A percentile compares a stretch with the other conserved stretches of the same genome.
Conservation (phyloP, 2,113 vertebrate genomes). For the Pelecanoides urinatrix region DNA sequence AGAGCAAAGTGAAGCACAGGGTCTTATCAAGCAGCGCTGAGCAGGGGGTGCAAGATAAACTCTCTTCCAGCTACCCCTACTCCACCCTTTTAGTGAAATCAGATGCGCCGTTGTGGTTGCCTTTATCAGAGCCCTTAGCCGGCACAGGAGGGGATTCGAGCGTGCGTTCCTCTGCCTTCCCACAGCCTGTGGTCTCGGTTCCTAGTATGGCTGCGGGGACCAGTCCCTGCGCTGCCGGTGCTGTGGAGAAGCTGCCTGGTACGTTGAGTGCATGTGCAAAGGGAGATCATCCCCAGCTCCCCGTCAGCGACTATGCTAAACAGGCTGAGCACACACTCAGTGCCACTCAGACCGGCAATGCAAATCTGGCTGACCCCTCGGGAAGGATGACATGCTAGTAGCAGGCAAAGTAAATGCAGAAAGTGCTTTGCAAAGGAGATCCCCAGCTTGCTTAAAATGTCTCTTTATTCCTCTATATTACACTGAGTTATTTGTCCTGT, state of each 20-base stretch:
- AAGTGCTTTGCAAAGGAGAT: neutral
- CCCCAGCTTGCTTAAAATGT: neutral
- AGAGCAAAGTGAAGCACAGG: neutral
- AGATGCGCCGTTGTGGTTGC: neutral
- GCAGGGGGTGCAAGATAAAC: neutral
- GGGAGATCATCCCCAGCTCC: neutral
- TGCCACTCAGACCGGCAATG: accelerated
- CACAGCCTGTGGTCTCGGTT: accelerated
- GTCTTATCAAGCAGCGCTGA: neutral
- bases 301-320: accelerated
- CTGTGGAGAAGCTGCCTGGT: neutral
- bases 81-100: neutral
- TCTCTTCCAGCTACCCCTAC: neutral
- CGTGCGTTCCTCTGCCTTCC: neutral
- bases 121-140: neutral
- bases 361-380: neutral
- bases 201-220: neutral
- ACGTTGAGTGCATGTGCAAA: accelerated
- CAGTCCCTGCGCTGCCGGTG: accelerated
- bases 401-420: neutral
- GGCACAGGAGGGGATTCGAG: accelerated
- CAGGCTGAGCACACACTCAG: accelerated
- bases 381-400: neutral
- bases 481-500: neutral
- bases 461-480: neutral